phyloP scores from a whole-genome alignment of 2,113 vertebrate genomes.

The Perca flavescens region DNA sequence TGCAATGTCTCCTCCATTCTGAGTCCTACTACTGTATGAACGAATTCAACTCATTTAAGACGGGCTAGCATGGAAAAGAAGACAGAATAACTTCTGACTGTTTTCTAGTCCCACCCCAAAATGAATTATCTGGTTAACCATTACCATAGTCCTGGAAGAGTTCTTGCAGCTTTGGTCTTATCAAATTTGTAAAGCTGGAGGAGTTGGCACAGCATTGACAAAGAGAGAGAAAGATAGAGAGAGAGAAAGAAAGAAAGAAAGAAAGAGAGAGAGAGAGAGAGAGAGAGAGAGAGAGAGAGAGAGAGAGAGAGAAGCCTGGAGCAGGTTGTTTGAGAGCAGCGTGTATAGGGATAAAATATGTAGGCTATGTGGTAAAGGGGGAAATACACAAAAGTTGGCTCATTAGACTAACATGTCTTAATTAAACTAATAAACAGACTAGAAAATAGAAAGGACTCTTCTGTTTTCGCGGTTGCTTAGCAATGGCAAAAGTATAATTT shows the following conservation, averaged over 20 bases:
- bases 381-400: neutral
- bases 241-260: constrained; percentile 10
- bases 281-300: constrained; percentile 23
- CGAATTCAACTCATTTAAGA: constrained; percentile 66
- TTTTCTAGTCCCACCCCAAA: constrained; percentile 81
- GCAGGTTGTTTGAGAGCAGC: constrained; percentile 34
- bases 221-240: constrained; percentile 19
- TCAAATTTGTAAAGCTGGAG: constrained; percentile 87
- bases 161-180: constrained; percentile 81
- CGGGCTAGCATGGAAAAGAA: constrained; percentile 26
- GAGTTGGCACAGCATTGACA: constrained; percentile 78
- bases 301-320: constrained; percentile 10
- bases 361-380: constrained; percentile 2
- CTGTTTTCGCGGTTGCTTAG: constrained; percentile 8
- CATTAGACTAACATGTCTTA: neutral
- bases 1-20: constrained; percentile 81
- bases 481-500: neutral
- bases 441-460: neutral
- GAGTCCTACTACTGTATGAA: constrained; percentile 64
- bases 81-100: constrained; percentile 67
- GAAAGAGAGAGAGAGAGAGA: constrained; percentile 22
- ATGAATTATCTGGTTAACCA: constrained; percentile 87
- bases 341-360: neutral
- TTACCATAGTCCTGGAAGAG: constrained; percentile 79
- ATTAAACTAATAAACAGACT: neutral